Evolutionary conservation across 1,140 invertebrate species (phyloP), one percentile per base, ranked within the genome.

Genomic region (Eumeta japonica): DNA sequence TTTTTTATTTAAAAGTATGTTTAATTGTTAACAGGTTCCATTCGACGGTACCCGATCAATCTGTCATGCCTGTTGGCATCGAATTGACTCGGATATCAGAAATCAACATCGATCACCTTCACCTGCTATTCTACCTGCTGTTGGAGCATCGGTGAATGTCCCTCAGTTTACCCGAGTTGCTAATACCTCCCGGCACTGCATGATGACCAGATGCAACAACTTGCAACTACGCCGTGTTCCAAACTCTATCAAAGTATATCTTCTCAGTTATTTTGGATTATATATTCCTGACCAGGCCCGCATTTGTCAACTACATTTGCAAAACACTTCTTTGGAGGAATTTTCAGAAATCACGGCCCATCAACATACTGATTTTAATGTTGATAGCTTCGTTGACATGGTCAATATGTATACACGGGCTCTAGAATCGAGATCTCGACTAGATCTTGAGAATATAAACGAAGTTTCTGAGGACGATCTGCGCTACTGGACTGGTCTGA

Each of bases 401-500:
- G 16, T 37, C 4, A 28, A 37, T 10, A 28, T 28, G 5, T 5
- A 3, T 3, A 37, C 27, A 37, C 4, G 11, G 12, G 19, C 10
- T 3, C 4, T 16, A 3, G 10, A 27, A 3, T 5, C 3, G 16
- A 37, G n/a, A n/a, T n/a, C n/a, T n/a, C n/a, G 10, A 37, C 14
- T 9, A 9, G 24, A 37, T 27, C 15, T 37, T 37, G 35, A 37
- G 28, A 37, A 37, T 16, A 3, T 37, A 3, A 2, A 37, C n/a
- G 9, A 28, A 7, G 10, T 37, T 4, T 10, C 24, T 37, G 20
- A 27, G 10, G 10, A 37, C 15, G 20, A 37, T 13, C 10, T 37
- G 3, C 16, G 28, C 28, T 37, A 9, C 28, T 37, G 19, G 24
- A 37, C 35, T 3, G 19, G 19, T 13, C 11, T 11, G 10, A 37